A percentile compares a stretch with the other conserved stretches of the same genome.
These are phyloP conservation scores for Exephanes ischioxanthus DNA, from an alignment of 2,888 invertebrate genomes.

Conservation along the genomic window DNA sequence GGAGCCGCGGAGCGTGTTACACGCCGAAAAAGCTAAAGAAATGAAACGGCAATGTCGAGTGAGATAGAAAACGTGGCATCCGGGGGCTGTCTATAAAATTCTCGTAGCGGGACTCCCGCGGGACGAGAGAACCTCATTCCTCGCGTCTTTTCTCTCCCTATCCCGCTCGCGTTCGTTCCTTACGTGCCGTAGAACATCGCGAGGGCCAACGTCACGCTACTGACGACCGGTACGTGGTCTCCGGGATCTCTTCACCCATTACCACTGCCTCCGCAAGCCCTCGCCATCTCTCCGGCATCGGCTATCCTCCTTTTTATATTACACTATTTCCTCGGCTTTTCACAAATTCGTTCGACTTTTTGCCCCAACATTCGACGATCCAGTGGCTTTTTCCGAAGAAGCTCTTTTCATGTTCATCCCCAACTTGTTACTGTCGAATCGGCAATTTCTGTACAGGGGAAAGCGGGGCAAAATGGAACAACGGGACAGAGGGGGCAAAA, in stretches of 20 bases:
- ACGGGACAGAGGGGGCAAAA: too few relatives aligned
- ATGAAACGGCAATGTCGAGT: constrained; percentile 24
- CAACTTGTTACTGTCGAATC: not conserved
- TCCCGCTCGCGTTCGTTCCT: not conserved
- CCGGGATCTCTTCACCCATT: constrained; percentile 21
- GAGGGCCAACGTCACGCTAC: constrained; percentile 30
- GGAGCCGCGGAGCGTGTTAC: not conserved
- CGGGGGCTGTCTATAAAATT: constrained; percentile 73
- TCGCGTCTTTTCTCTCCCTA: not conserved
- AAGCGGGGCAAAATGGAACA: too few relatives aligned
- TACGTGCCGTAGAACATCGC: constrained; percentile 1
- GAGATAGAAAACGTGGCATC: constrained; percentile 66
- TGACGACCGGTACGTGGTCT: constrained; percentile 38
- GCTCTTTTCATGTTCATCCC: not conserved
- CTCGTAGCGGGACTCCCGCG: constrained; percentile 60
- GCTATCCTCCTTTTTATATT: constrained; percentile 16
- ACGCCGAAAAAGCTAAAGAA: constrained; percentile 7
- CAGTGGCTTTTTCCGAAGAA: constrained; percentile 5
- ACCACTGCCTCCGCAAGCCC: not conserved
- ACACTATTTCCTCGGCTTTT: constrained; percentile 30
- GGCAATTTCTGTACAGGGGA: too few relatives aligned
- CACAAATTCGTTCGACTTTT: constrained; percentile 29
- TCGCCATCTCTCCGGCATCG: not conserved
- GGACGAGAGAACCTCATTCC: constrained; percentile 16
- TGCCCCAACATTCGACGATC: not conserved